phyloP scores from a whole-genome alignment of 2,113 vertebrate genomes.

The Pelecanus crispus region DNA sequence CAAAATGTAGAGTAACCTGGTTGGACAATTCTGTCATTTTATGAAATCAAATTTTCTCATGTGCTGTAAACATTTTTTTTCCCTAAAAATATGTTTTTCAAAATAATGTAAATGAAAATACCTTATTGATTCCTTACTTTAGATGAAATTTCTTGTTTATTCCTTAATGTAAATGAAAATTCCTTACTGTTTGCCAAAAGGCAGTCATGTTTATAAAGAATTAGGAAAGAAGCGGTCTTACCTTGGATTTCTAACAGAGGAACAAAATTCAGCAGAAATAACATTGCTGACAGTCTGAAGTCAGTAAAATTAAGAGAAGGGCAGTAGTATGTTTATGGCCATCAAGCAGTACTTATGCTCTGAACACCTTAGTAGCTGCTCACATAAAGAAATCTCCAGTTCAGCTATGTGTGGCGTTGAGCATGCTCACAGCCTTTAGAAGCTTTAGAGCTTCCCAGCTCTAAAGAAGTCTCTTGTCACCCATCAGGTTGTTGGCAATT shows the following conservation, averaged over 20 bases:
- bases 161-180: not conserved
- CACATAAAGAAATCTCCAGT: not conserved
- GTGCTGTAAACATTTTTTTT: not conserved
- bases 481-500: not conserved
- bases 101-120: not conserved
- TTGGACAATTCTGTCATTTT: not conserved
- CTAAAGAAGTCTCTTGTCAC: not conserved
- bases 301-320: not conserved
- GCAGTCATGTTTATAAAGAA: not conserved
- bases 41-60: not conserved
- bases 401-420: not conserved
- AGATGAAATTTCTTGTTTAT: not conserved
- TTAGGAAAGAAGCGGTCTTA: conserved; percentile 26
- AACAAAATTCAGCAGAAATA: conserved; percentile 43
- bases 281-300: not conserved
- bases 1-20: not conserved
- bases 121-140: not conserved
- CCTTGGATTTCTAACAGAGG: conserved; percentile 33
- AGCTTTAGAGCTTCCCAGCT: not conserved
- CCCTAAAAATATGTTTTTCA: not conserved
- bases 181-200: not conserved
- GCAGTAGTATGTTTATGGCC: not conserved
- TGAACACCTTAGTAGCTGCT: conserved; percentile 4
- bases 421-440: conserved; percentile 11
- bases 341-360: not conserved